Conservation (phyloP, 2,113 vertebrate genomes). For the Burhinus bistriatus region DNA sequence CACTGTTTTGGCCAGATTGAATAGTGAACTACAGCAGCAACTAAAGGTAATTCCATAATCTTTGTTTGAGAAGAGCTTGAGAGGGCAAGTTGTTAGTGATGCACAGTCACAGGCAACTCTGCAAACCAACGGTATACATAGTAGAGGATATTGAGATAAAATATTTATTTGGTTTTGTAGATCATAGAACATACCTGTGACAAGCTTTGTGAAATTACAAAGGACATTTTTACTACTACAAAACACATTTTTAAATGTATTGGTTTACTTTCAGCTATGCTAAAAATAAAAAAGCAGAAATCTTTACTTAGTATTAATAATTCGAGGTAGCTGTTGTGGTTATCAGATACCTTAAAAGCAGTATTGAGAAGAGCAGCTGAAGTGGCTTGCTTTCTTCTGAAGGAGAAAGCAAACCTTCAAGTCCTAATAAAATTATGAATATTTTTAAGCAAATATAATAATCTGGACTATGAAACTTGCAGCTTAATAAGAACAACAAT, state of each 20-base stretch:
- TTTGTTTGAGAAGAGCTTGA: background rate
- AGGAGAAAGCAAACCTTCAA: background rate
- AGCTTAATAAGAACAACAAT: background rate
- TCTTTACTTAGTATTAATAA: background rate
- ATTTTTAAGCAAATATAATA: background rate
- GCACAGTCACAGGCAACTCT: background rate
- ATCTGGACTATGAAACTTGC: background rate
- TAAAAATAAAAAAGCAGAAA: background rate
- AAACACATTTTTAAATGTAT: background rate
- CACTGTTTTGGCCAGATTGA: conserved; percentile 95
- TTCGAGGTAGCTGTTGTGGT: background rate
- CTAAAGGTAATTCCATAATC: conserved; percentile 83
- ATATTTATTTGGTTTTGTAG: background rate
- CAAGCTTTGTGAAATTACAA: background rate
- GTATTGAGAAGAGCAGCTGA: background rate
- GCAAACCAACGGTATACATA: background rate
- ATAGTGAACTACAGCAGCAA: conserved; percentile 98
- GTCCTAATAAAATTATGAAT: background rate
- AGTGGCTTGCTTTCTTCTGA: background rate
- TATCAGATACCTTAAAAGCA: background rate
- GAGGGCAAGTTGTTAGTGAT: background rate
- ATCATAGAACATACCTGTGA: background rate
- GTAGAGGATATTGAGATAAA: background rate
- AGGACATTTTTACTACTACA: background rate
- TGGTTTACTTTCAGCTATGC: background rate